Percentiles rank a stretch among this genome's conserved stretches.
Conservation (phyloP, 2,888 invertebrate genomes). For the Orgyia antiqua region DNA sequence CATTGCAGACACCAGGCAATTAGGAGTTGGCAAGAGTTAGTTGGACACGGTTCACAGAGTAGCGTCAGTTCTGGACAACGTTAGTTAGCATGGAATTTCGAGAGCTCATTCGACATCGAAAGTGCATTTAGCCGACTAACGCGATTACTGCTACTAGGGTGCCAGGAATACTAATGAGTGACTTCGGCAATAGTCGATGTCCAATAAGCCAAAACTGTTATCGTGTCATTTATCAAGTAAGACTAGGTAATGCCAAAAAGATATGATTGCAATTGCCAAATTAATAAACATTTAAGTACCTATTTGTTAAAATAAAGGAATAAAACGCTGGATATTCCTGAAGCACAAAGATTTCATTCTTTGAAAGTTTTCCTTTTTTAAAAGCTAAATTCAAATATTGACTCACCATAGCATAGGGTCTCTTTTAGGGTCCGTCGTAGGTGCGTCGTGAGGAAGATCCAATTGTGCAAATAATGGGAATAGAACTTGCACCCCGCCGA, state of each 20-base stretch:
- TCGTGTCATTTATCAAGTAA: too few relatives aligned
- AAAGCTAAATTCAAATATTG: too few relatives aligned
- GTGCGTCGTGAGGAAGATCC: conserved; percentile 93
- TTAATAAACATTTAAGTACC: too few relatives aligned
- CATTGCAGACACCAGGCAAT: conserved; percentile 41
- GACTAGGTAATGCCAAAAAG: too few relatives aligned
- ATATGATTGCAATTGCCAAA: too few relatives aligned
- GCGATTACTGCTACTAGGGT: conserved; percentile 36
- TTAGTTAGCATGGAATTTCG: conserved; percentile 32
- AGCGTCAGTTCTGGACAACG: conserved; percentile 27
- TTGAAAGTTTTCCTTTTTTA: too few relatives aligned
- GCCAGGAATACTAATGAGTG: conserved; percentile 55
- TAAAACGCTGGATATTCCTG: too few relatives aligned
- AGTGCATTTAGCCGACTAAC: conserved; percentile 62
- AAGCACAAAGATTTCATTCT: too few relatives aligned
- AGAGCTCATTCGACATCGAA: conserved; percentile 48
- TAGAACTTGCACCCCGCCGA: conserved; percentile 98
- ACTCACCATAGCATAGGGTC: conserved; percentile 93
- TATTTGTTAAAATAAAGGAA: too few relatives aligned
- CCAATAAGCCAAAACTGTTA: too few relatives aligned
- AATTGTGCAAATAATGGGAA: conserved; percentile 98
- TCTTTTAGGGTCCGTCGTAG: conserved; percentile 87
- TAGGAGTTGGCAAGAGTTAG: conserved; percentile 32
- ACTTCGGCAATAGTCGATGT: conserved; percentile 21
- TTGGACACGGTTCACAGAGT: conserved; percentile 36